These are phyloP conservation scores for Habropoda laboriosa DNA, from an alignment of 1,140 invertebrate species.

Conservation along the genomic window DNA sequence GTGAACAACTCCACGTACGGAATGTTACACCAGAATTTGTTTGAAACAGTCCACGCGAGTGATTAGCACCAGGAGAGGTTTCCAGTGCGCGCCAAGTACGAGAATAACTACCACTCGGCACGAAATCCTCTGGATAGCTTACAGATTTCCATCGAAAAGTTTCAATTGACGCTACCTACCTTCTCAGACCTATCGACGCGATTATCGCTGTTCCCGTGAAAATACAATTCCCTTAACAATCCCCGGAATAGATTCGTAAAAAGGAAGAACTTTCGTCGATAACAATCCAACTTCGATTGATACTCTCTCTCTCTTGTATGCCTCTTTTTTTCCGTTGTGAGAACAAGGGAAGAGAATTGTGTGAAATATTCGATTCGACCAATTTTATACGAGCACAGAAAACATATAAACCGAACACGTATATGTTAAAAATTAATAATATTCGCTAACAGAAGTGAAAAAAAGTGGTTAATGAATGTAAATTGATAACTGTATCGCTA, in stretches of 20 bases:
- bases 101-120: constrained; percentile 76
- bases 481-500: neutral
- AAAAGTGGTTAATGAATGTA: neutral
- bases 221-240: constrained; percentile 46
- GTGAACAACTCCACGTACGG: constrained; percentile 36
- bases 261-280: constrained; percentile 24
- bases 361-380: too few relatives aligned
- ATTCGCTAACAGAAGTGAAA: neutral
- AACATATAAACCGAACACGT: too few relatives aligned
- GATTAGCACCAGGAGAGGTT: constrained; percentile 73
- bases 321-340: neutral
- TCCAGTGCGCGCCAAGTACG: constrained; percentile 51
- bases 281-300: constrained; percentile 2
- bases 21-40: constrained; percentile 59
- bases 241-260: constrained; percentile 25
- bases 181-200: constrained; percentile 71
- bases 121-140: constrained; percentile 72
- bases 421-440: neutral
- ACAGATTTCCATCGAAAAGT: constrained; percentile 74
- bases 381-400: too few relatives aligned
- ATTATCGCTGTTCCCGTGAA: constrained; percentile 48
- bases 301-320: neutral
- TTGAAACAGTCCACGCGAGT: constrained; percentile 62
- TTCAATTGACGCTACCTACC: constrained; percentile 74
- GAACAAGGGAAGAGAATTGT: neutral